A percentile compares a stretch with the other conserved stretches of the same genome.
Evolutionary conservation across 2,113 vertebrate species (phyloP).

Genomic region (Caracal caracal): DNA sequence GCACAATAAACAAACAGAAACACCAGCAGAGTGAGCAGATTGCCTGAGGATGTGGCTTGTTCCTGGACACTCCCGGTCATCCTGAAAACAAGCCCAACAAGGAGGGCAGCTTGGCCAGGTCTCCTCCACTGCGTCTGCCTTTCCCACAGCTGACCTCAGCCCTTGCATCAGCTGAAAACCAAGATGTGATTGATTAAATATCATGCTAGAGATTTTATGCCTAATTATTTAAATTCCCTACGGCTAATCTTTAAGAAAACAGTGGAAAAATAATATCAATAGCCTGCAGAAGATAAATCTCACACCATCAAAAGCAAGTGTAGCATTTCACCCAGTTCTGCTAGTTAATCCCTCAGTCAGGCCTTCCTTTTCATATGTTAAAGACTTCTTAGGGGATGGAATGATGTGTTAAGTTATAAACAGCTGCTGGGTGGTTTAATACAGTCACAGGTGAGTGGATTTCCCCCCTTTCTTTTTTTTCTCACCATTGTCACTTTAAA

Average conservation of each 20-base stretch:
- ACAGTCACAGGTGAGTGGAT: constrained; percentile 76
- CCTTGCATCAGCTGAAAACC: constrained; percentile 46
- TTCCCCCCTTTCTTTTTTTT: background rate
- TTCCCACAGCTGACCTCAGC: constrained; percentile 33
- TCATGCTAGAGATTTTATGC: constrained; percentile 75
- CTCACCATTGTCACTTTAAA: constrained; percentile 42
- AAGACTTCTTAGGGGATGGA: constrained; percentile 76
- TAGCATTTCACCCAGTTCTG: constrained; percentile 78
- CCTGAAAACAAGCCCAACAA: background rate
- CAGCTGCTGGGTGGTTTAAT: constrained; percentile 79
- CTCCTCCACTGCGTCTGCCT: constrained; percentile 29
- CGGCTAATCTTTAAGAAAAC: constrained; percentile 73
- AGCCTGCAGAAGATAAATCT: constrained; percentile 80
- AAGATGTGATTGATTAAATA: constrained; percentile 78
- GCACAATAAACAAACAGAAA: background rate
- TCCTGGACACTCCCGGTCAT: background rate
- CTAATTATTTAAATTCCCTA: constrained; percentile 82
- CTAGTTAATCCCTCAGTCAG: constrained; percentile 71
- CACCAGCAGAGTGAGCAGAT: background rate
- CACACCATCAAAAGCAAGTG: constrained; percentile 80
- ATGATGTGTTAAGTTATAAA: constrained; percentile 50
- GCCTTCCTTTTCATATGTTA: constrained; percentile 47
- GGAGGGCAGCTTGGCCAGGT: background rate
- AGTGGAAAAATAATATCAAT: constrained; percentile 72
- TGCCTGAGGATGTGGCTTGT: background rate